Percentiles rank a stretch among this genome's conserved stretches.
Evolutionary conservation across 1,140 invertebrate species (phyloP).

Genomic region (Battus philenor): DNA sequence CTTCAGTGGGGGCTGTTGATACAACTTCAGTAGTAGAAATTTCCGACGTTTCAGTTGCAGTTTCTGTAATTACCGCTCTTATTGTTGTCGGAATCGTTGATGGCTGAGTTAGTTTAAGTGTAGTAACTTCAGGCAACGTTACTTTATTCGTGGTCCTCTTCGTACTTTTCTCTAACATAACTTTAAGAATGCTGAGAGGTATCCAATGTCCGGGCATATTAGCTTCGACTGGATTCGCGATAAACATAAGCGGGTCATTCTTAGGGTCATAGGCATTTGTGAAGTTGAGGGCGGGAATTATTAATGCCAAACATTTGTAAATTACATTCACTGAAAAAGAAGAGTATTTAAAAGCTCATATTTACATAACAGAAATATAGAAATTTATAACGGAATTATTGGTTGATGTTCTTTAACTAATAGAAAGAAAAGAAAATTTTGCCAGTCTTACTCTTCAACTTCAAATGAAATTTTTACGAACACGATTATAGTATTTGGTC

Average conservation of each 20-base stretch:
- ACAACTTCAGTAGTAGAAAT: constrained; percentile 7
- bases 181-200: constrained; percentile 39
- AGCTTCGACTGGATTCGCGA: constrained; percentile 42
- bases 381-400: background rate
- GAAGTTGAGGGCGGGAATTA: background rate
- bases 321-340: constrained; percentile 14
- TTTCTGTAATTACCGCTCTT: constrained; percentile 6
- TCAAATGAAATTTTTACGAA: constrained; percentile 1
- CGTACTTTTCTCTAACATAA: constrained; percentile 25
- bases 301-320: background rate
- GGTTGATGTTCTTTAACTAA: too few relatives aligned
- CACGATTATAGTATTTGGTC: too few relatives aligned
- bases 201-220: constrained; percentile 47
- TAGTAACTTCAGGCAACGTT: background rate
- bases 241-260: constrained; percentile 33
- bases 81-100: constrained; percentile 10
- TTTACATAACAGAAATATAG: background rate
- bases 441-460: background rate
- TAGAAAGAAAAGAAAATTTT: background rate
- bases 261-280: constrained; percentile 3
- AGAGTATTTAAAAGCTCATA: too few relatives aligned
- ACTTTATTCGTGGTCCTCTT: background rate
- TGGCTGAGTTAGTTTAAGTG: constrained; percentile 7
- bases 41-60: background rate
- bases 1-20: constrained; percentile 4